Conservation (phyloP, 2,113 vertebrate genomes). For the Probosciger aterrimus region DNA sequence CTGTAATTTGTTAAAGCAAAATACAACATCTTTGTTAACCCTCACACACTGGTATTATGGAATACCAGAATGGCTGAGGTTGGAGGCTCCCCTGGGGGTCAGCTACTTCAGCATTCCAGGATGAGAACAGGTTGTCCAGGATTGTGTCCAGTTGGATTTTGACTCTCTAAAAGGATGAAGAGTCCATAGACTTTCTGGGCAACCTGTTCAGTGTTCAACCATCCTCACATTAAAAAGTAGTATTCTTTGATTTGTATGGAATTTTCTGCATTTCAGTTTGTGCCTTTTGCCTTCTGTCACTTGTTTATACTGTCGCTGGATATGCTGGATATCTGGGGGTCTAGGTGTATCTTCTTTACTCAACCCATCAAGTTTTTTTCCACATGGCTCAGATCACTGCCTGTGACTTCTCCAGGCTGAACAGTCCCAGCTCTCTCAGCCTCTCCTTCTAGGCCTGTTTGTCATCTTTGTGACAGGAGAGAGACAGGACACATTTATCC, state of each 20-base stretch:
- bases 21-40: background rate
- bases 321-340: background rate
- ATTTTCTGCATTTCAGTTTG: background rate
- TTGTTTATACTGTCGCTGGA: background rate
- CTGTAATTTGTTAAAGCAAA: background rate
- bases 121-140: background rate
- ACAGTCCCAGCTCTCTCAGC: background rate
- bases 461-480: background rate
- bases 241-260: background rate
- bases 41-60: background rate
- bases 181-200: background rate
- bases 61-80: background rate
- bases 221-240: background rate
- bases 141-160: background rate
- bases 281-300: background rate
- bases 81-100: background rate
- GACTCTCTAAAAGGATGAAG: accelerated
- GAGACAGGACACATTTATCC: background rate
- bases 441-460: background rate
- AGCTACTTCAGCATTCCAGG: background rate
- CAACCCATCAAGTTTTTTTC: background rate
- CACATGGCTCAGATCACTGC: background rate
- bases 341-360: background rate
- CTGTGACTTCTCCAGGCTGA: background rate
- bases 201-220: background rate